phyloP scores from a whole-genome alignment of 1,140 invertebrate species.

The Aphelinus atriplicis region DNA sequence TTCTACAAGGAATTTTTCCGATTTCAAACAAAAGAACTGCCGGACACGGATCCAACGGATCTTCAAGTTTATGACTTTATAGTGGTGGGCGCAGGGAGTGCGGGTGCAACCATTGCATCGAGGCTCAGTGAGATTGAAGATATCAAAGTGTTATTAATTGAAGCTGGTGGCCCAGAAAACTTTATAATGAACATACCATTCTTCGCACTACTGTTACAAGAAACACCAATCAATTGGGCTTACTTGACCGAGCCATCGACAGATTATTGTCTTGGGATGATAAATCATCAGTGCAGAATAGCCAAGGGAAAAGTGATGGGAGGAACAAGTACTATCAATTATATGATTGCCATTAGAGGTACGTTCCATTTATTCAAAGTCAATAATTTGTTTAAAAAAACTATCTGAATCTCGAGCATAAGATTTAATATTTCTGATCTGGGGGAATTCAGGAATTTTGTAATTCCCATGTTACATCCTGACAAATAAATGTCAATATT shows the following conservation, averaged over 20 bases:
- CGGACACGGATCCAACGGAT: neutral
- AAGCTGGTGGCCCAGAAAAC: conserved; percentile 78
- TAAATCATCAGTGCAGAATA: neutral
- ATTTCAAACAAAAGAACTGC: neutral
- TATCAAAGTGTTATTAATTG: conserved; percentile 65
- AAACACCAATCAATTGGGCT: conserved; percentile 69
- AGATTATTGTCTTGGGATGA: neutral
- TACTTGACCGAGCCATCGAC: neutral
- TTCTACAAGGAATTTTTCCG: too few species aligned
- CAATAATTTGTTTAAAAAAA: too few species aligned
- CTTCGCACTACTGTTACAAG: conserved; percentile 69
- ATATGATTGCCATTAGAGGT: conserved; percentile 4
- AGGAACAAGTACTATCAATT: neutral
- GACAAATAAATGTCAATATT: too few species aligned
- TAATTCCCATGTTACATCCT: too few species aligned
- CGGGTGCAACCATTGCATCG: conserved; percentile 71
- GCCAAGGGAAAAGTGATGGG: conserved; percentile 5
- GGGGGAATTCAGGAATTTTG: too few species aligned
- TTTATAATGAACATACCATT: too few species aligned
- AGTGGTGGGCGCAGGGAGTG: neutral
- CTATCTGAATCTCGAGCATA: too few species aligned
- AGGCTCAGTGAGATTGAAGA: conserved; percentile 55
- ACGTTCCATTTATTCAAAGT: too few species aligned
- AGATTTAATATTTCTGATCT: too few species aligned
- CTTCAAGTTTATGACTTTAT: neutral